Evolutionary conservation across 1,140 invertebrate genomes (phyloP).

Genomic region (Drosophila lowei): DNA sequence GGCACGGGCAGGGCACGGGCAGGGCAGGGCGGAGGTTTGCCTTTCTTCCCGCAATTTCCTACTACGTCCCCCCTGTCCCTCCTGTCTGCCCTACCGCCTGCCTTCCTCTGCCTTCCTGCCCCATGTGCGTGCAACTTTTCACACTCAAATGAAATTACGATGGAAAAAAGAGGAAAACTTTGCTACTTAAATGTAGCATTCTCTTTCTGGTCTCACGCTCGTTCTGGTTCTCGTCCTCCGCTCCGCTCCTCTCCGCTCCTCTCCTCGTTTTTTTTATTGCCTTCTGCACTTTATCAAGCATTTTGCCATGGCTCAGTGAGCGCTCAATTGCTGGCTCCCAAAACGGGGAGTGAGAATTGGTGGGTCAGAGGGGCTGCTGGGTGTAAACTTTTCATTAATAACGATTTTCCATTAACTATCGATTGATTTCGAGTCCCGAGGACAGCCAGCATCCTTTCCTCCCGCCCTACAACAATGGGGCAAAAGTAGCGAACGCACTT

Average conservation of each 20-base stretch:
- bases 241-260: not conserved
- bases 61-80: not conserved
- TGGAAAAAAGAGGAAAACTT: slow-evolving; percentile 54
- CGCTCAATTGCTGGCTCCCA: slow-evolving; percentile 63
- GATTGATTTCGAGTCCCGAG: slow-evolving; percentile 80
- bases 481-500: slow-evolving; percentile 74
- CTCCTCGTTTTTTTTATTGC: slow-evolving; percentile 48
- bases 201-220: slow-evolving; percentile 39
- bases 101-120: not conserved
- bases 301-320: slow-evolving; percentile 72
- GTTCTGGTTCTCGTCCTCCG: not conserved
- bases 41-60: slow-evolving; percentile 5
- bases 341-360: not conserved
- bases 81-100: slow-evolving; percentile 12
- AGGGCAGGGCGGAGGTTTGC: not conserved
- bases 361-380: not conserved
- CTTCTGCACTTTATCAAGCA: slow-evolving; percentile 77
- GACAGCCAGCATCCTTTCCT: slow-evolving; percentile 52
- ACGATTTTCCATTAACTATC: slow-evolving; percentile 83
- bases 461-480: slow-evolving; percentile 45
- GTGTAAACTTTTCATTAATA: slow-evolving; percentile 82
- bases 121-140: slow-evolving; percentile 77
- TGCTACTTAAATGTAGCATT: slow-evolving; percentile 78
- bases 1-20: not conserved
- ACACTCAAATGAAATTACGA: slow-evolving; percentile 78